phyloP scores from a whole-genome alignment of 2,113 vertebrate genomes.

The Aplodontia rufa region DNA sequence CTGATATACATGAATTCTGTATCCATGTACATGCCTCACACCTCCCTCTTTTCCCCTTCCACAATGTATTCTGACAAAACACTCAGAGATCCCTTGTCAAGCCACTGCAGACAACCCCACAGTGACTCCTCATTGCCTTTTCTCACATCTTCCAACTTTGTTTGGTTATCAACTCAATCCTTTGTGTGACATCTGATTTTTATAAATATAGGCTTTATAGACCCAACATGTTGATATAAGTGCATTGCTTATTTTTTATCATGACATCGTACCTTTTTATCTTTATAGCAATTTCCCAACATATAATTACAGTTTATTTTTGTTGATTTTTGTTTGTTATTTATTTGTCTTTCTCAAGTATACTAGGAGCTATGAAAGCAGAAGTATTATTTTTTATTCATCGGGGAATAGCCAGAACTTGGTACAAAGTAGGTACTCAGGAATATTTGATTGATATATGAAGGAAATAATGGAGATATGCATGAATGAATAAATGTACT shows the following conservation, averaged over 20 bases:
- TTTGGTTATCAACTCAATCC: accelerated
- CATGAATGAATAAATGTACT: neutral
- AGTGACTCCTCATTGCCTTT: accelerated
- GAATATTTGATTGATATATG: neutral
- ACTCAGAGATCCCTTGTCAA: neutral
- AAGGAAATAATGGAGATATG: neutral
- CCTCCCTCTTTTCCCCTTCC: neutral
- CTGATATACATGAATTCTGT: neutral
- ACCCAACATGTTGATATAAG: neutral
- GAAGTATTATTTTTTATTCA: neutral
- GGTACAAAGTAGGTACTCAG: neutral
- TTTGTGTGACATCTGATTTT: neutral
- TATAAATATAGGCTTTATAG: neutral
- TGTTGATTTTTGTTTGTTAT: neutral
- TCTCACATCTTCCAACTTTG: no score
- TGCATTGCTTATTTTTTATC: neutral
- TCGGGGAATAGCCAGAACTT: neutral
- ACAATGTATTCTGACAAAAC: neutral
- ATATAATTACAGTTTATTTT: neutral
- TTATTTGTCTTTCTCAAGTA: neutral
- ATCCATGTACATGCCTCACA: neutral
- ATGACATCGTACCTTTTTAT: neutral
- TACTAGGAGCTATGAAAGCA: neutral
- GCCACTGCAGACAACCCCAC: accelerated
- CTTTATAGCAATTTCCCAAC: neutral